Base-by-base conservation (phyloP, 2,888 invertebrate genomes). In the Craniophora ligustri region DNA sequence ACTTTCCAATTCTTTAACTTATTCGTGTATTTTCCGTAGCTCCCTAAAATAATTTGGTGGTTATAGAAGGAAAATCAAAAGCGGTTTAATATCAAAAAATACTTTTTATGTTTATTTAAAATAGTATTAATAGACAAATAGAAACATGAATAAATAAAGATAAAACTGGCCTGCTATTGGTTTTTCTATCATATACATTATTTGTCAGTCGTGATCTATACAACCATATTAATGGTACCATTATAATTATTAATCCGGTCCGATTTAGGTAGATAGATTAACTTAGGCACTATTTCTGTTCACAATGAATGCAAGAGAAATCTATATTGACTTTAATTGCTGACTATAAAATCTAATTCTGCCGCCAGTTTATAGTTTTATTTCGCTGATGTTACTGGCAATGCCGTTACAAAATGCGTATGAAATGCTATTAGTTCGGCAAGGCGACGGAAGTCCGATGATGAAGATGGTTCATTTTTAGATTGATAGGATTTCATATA, bases 1-100 rank as follows among this genome's bases (percentile, higher is more conserved):
- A 96, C 95, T 85, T 95, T 96, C 96, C 96, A 96, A 67, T 94
- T 95, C 81, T 94, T 95, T 62, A 95, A 75, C 82, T 94, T 95
- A 41, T 92, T 94, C 16, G 94, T 89, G 57, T 94, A 94, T 79
- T 94, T 92, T 45, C 95, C 95, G 66, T 94, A 95, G 78, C 95
- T 95, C 21, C 95, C 94, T 94, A 86, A 60, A 90, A 92, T 30
- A 34, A 16, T 23, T 11, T n/a, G 7, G 30, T 34, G 31, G 3
- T 39, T 65, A n/a, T n/a, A n/a, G n/a, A n/a, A n/a, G n/a, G n/a
- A n/a, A n/a, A n/a, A n/a, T n/a, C n/a, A n/a, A n/a, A n/a, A n/a
- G n/a, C n/a, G n/a, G n/a, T n/a, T n/a, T n/a, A n/a, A n/a, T n/a
- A n/a, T n/a, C n/a, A n/a, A n/a, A n/a, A n/a, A n/a, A n/a, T n/a